Percentiles rank a stretch among this genome's conserved stretches.
Evolutionary conservation across 2,888 invertebrate genomes (phyloP).

Genomic region (Drosophila prostipennis): DNA sequence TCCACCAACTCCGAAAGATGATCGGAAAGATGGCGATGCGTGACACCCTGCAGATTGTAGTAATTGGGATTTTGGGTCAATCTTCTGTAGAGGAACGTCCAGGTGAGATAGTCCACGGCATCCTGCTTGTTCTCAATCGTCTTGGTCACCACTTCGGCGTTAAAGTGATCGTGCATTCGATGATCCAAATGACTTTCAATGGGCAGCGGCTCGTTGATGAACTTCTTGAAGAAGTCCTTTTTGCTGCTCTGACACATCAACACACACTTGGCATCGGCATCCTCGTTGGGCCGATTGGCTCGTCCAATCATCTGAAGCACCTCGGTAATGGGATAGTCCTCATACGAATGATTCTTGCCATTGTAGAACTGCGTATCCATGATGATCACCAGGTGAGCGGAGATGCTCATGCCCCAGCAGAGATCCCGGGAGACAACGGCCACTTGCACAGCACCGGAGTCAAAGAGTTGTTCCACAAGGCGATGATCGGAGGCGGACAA

Average conservation of each 20-base stretch:
- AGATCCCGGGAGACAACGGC: slow-evolving; percentile 96
- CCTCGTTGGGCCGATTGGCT: slow-evolving; percentile 96
- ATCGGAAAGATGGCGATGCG: slow-evolving; percentile 98
- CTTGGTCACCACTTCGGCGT: slow-evolving; percentile 99
- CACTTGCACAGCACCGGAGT: slow-evolving; percentile 95
- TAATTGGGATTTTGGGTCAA: slow-evolving; percentile 99
- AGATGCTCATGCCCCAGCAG: slow-evolving; percentile 96
- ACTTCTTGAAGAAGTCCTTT: slow-evolving; percentile 99
- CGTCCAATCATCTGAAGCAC: slow-evolving; percentile 99
- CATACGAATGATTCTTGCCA: slow-evolving; percentile 93
- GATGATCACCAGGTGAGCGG: slow-evolving; percentile 96
- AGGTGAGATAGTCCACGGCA: slow-evolving; percentile 99
- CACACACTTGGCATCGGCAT: slow-evolving; percentile 97
- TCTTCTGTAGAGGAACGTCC: slow-evolving; percentile 98
- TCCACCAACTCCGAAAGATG: slow-evolving; percentile 99
- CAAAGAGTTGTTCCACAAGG: slow-evolving; percentile 96
- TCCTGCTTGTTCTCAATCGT: slow-evolving; percentile 99
- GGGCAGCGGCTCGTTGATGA: slow-evolving; percentile 97
- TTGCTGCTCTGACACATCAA: slow-evolving; percentile 98
- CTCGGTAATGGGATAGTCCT: slow-evolving; percentile 98
- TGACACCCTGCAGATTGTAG: slow-evolving; percentile 98
- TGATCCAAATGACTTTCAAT: slow-evolving; percentile 99
- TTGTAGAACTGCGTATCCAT: slow-evolving; percentile 98
- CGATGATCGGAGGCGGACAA: slow-evolving; percentile 92
- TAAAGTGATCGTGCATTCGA: slow-evolving; percentile 99